Percentiles rank a stretch among this genome's conserved stretches.
Conservation (phyloP, 2,113 vertebrate species). For the Mugil cephalus region DNA sequence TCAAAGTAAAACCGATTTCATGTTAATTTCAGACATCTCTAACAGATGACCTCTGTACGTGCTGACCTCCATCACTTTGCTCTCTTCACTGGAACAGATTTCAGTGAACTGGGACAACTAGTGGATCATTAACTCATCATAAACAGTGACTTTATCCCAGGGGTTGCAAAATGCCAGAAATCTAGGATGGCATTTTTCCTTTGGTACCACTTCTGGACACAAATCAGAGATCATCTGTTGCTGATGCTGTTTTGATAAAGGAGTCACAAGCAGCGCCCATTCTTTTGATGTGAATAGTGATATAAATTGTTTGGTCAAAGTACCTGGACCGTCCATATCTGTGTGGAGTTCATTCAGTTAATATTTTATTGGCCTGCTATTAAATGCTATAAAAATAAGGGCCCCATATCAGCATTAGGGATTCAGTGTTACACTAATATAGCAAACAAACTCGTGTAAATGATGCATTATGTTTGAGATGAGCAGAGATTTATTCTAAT, state of each 20-base stretch:
- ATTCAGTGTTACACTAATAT: no score
- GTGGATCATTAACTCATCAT: constrained; percentile 81
- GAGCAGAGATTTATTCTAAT: no score
- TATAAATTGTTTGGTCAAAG: neutral
- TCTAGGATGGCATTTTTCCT: constrained; percentile 69
- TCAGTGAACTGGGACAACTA: constrained; percentile 47
- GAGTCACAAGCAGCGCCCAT: neutral
- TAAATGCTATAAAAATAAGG: neutral
- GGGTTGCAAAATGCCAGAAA: constrained; percentile 69
- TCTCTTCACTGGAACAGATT: constrained; percentile 45
- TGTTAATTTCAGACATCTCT: constrained; percentile 5
- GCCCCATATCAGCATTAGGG: no score
- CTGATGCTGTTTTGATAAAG: constrained; percentile 3
- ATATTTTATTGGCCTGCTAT: neutral
- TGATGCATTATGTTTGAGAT: no score
- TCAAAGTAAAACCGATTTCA: constrained; percentile 21
- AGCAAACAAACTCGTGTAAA: no score
- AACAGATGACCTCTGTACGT: constrained; percentile 27
- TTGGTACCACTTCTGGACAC: constrained; percentile 58
- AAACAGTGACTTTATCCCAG: constrained; percentile 82
- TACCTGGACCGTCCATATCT: neutral
- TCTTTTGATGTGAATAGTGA: neutral
- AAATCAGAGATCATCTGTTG: constrained; percentile 29
- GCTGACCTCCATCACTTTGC: constrained; percentile 28
- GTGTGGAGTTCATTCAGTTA: neutral